Base-by-base conservation (phyloP, 2,113 vertebrate genomes). In the Gavialis gangeticus region DNA sequence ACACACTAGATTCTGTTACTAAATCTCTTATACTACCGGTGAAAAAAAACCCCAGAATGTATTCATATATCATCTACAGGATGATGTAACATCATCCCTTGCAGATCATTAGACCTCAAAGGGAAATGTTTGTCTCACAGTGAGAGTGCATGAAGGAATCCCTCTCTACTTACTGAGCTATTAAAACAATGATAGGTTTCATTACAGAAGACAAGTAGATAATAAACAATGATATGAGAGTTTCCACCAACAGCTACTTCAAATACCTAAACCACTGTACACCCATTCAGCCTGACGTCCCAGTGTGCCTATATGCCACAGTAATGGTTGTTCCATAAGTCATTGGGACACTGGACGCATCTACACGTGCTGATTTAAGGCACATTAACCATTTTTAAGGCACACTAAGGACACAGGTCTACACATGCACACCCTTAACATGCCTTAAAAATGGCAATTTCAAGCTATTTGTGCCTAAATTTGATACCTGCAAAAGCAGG, bases 31-130 rank as follows among this genome's bases (percentile, higher is more conserved):
- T 93, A 81, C 94, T 28, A 10, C 67, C 5, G 95, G 97, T 91
- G 91, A 83, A 93, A 91, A 91, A 78, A 60, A 19, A 54, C 80
- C 94, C 94, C 93, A 75, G 95, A 96, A 94, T 15, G 62, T 77
- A 81, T 79, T 95, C 87, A 79, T 75, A 91, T 90, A 24, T n/a
- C 80, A 81, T 91, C 71, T n/a, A 27, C 91, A 62, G 56, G 91
- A 92, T 76, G 12, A 75, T 75, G 75, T 1, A 71, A 73, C 85
- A 78, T 67, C 59, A 4, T 34, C 80, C 66, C 83, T 4, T 3
- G 87, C 79, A 96, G 94, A 92, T 84, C 62, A 10, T 75, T 18
- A 56, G 77, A 54, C 73, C 81, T 46, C 5, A 1, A 75, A 79
- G 62, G 95, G 46, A 9, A 95, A 79, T 84, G 80, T 75, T 91